Evolutionary conservation across 2,113 vertebrate species (phyloP).

Genomic region (Silurus asotus): DNA sequence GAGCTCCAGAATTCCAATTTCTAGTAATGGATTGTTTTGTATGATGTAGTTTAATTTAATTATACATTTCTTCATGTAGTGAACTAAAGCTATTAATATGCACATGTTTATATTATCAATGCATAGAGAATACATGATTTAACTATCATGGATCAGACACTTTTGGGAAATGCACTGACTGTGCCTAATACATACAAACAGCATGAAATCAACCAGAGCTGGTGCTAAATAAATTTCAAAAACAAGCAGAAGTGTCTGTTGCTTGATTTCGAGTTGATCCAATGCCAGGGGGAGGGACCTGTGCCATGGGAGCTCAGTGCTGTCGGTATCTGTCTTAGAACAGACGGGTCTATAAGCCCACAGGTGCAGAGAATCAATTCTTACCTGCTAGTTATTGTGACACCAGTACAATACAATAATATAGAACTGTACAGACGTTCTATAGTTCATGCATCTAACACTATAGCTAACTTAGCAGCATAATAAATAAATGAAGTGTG

Average conservation of each 20-base stretch:
- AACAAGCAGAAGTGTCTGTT: not conserved
- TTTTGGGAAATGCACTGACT: not conserved
- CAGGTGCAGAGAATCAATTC: not conserved
- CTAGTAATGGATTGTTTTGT: not conserved
- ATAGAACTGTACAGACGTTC: not conserved
- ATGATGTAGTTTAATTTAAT: not conserved
- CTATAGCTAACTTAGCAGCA: not conserved
- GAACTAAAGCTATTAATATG: not conserved
- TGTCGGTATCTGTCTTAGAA: not conserved
- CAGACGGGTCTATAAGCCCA: not conserved
- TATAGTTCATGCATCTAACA: not conserved
- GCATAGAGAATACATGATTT: not conserved
- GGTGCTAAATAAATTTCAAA: not conserved
- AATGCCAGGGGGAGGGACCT: too few relatives aligned
- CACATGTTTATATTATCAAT: not conserved
- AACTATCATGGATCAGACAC: not conserved
- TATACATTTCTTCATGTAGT: not conserved
- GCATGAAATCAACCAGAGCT: not conserved
- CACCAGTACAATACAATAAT: too few relatives aligned
- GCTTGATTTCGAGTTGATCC: not conserved
- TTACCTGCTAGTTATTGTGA: not conserved
- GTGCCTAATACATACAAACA: not conserved
- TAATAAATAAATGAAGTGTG: conserved; percentile 37
- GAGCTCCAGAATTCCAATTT: not conserved
- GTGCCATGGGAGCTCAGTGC: too few relatives aligned